Evolutionary conservation across 2,797 vertebrate genomes (phyloP).

Genomic region (Masticophis lateralis): DNA sequence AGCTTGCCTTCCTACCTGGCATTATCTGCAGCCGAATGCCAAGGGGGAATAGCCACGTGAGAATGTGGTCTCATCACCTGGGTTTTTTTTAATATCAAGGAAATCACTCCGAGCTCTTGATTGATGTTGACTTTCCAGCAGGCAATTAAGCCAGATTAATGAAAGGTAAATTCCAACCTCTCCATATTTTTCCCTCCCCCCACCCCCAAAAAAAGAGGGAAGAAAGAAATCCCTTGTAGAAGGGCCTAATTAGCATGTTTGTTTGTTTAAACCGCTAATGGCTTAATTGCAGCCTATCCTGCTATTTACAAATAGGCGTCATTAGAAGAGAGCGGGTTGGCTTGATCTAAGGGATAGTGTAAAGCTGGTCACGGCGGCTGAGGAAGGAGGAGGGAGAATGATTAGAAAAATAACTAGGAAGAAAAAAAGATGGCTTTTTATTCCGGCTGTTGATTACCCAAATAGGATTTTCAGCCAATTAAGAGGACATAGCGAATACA

Average conservation of each 20-base stretch:
- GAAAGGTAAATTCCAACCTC: conserved; percentile 80
- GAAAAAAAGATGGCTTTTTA: conserved; percentile 8
- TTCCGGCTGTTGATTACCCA: neutral
- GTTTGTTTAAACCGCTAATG: conserved; percentile 77
- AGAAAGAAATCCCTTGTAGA: conserved; percentile 63
- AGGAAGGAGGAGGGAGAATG: neutral
- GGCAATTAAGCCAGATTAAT: conserved; percentile 79
- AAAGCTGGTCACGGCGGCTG: conserved; percentile 41
- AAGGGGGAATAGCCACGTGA: neutral
- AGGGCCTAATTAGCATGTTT: conserved; percentile 76
- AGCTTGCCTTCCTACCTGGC: neutral
- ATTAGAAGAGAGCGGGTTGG: conserved; percentile 70
- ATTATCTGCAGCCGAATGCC: neutral
- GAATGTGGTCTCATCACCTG: conserved; percentile 21
- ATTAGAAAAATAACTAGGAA: neutral
- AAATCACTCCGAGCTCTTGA: conserved; percentile 62
- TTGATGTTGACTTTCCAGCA: conserved; percentile 69
- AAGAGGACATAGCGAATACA: neutral
- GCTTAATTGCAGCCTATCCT: conserved; percentile 79
- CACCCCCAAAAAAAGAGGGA: neutral
- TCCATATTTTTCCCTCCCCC: conserved; percentile 16
- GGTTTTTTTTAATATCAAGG: conserved; percentile 34
- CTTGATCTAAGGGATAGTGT: conserved; percentile 32
- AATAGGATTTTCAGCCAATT: neutral
- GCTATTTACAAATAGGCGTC: conserved; percentile 81